Conservation (phyloP, 1,140 invertebrate species). For the Episyrphus balteatus region DNA sequence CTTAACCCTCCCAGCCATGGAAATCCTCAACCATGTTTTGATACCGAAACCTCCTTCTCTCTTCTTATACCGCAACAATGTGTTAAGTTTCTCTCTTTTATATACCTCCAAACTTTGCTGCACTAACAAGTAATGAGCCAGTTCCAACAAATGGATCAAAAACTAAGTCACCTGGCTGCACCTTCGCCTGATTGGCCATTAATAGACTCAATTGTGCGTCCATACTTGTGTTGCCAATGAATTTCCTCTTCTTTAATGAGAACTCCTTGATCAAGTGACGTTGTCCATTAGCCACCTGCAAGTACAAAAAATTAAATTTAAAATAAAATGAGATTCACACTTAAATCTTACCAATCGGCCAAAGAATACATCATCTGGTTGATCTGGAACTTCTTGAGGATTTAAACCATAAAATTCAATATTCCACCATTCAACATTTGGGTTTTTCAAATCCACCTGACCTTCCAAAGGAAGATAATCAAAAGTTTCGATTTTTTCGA, state of each 20-base stretch:
- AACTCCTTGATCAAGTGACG: constrained; percentile 65
- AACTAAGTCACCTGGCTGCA: constrained; percentile 61
- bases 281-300: constrained; percentile 67
- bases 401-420: constrained; percentile 82
- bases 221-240: constrained; percentile 97
- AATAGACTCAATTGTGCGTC: constrained; percentile 83
- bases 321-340: background rate
- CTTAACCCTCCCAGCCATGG: too few relatives aligned
- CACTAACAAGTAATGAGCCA: constrained; percentile 82
- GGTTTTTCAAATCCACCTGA: constrained; percentile 67
- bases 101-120: constrained; percentile 74
- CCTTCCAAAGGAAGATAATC: constrained; percentile 71
- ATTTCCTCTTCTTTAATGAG: constrained; percentile 80
- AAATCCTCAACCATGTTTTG: too few relatives aligned
- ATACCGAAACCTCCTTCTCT: too few relatives aligned
- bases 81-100: background rate
- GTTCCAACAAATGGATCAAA: constrained; percentile 94
- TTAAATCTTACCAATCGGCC: constrained; percentile 62
- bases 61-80: too few relatives aligned
- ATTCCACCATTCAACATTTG: constrained; percentile 66
- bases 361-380: constrained; percentile 70
- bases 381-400: constrained; percentile 55
- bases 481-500: constrained; percentile 77
- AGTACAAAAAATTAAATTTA: constrained; percentile 3
- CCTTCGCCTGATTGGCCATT: constrained; percentile 87